Percentiles rank a stretch among this genome's conserved stretches.
Evolutionary conservation across 1,140 invertebrate genomes (phyloP).

Genomic region (Cyrtorhinus lividipennis): DNA sequence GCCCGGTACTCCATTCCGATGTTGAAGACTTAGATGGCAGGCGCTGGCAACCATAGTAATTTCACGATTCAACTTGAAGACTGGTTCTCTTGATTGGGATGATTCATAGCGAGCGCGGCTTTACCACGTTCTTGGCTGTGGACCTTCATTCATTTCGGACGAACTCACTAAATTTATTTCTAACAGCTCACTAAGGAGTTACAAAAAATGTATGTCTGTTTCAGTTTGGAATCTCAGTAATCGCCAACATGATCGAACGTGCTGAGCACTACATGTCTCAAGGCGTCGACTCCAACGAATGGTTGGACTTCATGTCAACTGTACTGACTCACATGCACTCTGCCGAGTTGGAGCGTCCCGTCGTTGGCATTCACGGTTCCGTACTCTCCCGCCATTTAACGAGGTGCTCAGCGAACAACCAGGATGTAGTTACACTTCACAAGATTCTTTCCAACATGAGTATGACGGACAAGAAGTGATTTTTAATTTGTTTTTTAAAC

Average conservation of each 20-base stretch:
- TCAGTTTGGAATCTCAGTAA: constrained; percentile 20
- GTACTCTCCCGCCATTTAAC: constrained; percentile 12
- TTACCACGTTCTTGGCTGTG: too few species aligned
- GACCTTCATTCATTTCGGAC: too few species aligned
- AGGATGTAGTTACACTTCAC: not conserved
- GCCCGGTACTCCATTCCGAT: too few species aligned
- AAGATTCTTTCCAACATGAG: constrained; percentile 13
- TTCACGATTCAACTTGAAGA: too few species aligned
- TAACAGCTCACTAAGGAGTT: too few species aligned
- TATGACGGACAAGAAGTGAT: not conserved
- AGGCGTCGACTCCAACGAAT: constrained; percentile 1
- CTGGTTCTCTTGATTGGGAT: too few species aligned
- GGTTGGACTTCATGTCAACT: constrained; percentile 6
- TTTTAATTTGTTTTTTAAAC: not conserved
- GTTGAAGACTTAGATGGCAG: too few species aligned
- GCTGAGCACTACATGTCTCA: constrained; percentile 10
- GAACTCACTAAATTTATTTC: too few species aligned
- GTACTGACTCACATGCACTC: constrained; percentile 8
- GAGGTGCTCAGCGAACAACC: not conserved
- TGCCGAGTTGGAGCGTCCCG: constrained; percentile 11
- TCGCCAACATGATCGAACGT: constrained; percentile 19
- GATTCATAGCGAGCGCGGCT: too few species aligned
- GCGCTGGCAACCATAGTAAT: too few species aligned
- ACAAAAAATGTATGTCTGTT: too few species aligned
- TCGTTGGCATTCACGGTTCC: constrained; percentile 17